Base-by-base conservation (phyloP, 2,888 invertebrate genomes). In the Pyrochroa serraticornis region DNA sequence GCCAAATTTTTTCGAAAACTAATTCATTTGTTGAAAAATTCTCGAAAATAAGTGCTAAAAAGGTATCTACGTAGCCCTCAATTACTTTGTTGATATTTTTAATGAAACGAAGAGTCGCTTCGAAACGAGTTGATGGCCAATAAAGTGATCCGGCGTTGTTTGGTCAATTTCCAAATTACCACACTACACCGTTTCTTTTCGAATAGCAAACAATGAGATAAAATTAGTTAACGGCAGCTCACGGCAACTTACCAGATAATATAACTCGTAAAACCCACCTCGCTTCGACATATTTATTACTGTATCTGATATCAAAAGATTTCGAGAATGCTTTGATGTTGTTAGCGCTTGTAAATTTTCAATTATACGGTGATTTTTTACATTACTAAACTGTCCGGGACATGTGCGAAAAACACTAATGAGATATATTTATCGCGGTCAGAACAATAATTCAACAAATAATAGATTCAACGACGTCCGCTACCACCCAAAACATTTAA, bases 261-360 rank as follows among this genome's bases (percentile, higher is more conserved):
- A 58, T 62, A 62, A 59, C 62, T 62, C 56, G 64, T 57, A 37
- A 48, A 53, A 60, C 49, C 53, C 39, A 55, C 58, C 52, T 56
- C 45, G 45, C 46, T 48, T 39, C 60, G 65, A 63, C 63, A 62
- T 59, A 49, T 65, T 65, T 65, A 65, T 63, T 48, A 49, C 55
- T 37, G 64, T 56, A 63, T 66, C 60, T 58, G 45, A 62, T 64
- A 63, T 66, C 64, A 66, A 66, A 63, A 60, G 63, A 45, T 60
- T 55, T 52, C 45, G 50, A 36, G 43, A 36, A 36, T 38, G 51
- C 63, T 66, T 66, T 64, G 63, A 64, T 60, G 64, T 50, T 46
- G 52, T 54, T 51, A 57, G 48, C 48, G 63, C 60, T 60, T 63
- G 57, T 65, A 61, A 65, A 65, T 65, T 59, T 57, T 57, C 65